Evolutionary conservation across 2,888 invertebrate genomes (phyloP), one percentile per base, ranked within the genome.

Genomic region (Tipula confusa): DNA sequence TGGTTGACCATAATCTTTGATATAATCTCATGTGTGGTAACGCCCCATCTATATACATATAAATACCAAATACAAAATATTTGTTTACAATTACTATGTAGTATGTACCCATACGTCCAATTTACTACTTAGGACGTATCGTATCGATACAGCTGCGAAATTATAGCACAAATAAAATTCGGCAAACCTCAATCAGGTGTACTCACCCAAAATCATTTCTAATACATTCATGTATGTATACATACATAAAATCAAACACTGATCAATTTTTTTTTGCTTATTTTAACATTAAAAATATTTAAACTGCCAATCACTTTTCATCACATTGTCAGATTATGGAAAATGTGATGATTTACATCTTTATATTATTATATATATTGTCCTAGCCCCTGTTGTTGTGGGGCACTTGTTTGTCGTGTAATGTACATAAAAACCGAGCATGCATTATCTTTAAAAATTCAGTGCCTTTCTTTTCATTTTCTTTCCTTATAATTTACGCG

Each of bases 131-230:
- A 64, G 24, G 24, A 24, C 24, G 2, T 33, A 24, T 18, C 15
- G 2, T 43, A 24, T 11, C 33, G 33, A 2, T 24, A 64, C 64
- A 64, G 64, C 64, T 64, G 64, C 64, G 24, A 1, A 64, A n/a
- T n/a, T n/a, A n/a, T n/a, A n/a, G n/a, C n/a, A 24, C 24, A 43
- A 15, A 64, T 2, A 38, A 38, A 43, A n/a, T 11, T 64, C 64
- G 24, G 64, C 24, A 64, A 64, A 64, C 64, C 64, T 24, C 64
- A 64, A 64, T 64, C 64, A 64, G 64, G 64, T 64, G 64, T 64
- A 11, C 11, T 64, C 64, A 64, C 11, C 64, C 64, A 64, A 64
- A 64, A 11, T 64, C 24, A 24, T 64, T 64, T 64, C 64, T 24
- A 64, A n/a, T n/a, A 43, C 2, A n/a, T n/a, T 43, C 11, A n/a